phyloP scores from a whole-genome alignment of 2,888 invertebrate genomes.

The Plagodis dolabraria region DNA sequence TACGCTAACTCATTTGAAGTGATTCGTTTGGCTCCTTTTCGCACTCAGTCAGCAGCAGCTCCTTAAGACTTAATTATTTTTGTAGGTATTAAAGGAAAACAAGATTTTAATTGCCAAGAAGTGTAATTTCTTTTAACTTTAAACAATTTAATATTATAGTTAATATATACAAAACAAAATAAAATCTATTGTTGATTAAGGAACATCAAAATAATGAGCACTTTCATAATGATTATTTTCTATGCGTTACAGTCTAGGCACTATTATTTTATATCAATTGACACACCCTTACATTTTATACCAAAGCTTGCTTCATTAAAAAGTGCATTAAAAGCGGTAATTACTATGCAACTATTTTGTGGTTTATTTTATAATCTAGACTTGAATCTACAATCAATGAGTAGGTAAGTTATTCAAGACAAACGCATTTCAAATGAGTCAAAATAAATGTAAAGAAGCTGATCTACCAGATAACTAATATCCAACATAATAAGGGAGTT shows the following conservation, averaged over 20 bases:
- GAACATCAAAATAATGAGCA: conserved; percentile 56
- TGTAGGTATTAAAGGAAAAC: too few relatives aligned
- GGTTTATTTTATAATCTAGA: neutral
- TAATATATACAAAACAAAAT: conserved; percentile 7
- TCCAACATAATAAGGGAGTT: neutral
- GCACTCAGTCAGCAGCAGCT: too few relatives aligned
- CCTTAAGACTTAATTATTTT: too few relatives aligned
- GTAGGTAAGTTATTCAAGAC: neutral
- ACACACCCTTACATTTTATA: conserved; percentile 60
- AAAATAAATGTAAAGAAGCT: neutral
- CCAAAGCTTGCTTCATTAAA: conserved; percentile 26
- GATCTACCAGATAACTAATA: neutral
- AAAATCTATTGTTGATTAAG: neutral
- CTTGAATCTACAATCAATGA: neutral
- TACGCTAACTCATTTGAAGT: too few relatives aligned
- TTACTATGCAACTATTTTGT: neutral
- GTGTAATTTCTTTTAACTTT: conserved; percentile 43
- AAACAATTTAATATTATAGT: conserved; percentile 26
- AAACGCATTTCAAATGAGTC: neutral
- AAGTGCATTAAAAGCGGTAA: conserved; percentile 11
- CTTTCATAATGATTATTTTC: conserved; percentile 32
- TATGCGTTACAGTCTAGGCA: conserved; percentile 71
- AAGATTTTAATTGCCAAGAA: conserved; percentile 18
- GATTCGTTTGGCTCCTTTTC: too few relatives aligned
- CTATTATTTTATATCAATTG: conserved; percentile 80